Base-by-base conservation (phyloP, 1,140 invertebrate genomes). In the Geopemphigus sp. region DNA sequence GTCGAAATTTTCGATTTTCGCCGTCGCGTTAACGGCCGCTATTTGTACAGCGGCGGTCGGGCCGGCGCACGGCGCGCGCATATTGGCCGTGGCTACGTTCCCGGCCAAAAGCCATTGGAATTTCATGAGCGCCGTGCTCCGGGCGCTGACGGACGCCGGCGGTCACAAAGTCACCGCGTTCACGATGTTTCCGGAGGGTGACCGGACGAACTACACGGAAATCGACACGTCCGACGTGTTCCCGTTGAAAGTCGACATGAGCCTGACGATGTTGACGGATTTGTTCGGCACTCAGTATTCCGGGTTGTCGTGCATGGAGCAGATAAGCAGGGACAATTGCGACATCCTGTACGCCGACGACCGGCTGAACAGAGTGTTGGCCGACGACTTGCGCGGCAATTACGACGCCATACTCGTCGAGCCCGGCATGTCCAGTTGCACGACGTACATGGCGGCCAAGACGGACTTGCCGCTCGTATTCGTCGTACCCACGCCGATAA, bases 81-180 rank as follows among this genome's bases (percentile, higher is more conserved):
- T 85, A 68, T 73, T 85, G 19, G 83, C 80, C 11, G 57, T 86
- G 24, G 82, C 83, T 32, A 82, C 84, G 6, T 57, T 82, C 24
- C 76, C 81, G 3, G 83, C 80, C 3, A 84, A 82, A 82, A 86
- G 85, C 80, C 86, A 86, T 73, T 85, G 83, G 59, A 82, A 83
- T 32, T 81, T 86, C 17, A 85, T 85, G 59, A 82, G 83, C 57
- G 82, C 84, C 4, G 50, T 86, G 5, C 74, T 85, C 6, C 64
- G 82, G 5, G 84, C 81, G 17, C 80, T 86, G 26, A 83, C 82
- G 2, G 45, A 63, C 0, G 53, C n/a, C n/a, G n/a, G 83, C 72
- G 84, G 83, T 15, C 85, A 86, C 81, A 45, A 84, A 8, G 26
- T 85, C 1, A 83, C 82, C 0, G 82, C 84, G 1, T 26, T 84